Conservation (phyloP, 2,888 invertebrate genomes). For the Hylaea fasciaria region DNA sequence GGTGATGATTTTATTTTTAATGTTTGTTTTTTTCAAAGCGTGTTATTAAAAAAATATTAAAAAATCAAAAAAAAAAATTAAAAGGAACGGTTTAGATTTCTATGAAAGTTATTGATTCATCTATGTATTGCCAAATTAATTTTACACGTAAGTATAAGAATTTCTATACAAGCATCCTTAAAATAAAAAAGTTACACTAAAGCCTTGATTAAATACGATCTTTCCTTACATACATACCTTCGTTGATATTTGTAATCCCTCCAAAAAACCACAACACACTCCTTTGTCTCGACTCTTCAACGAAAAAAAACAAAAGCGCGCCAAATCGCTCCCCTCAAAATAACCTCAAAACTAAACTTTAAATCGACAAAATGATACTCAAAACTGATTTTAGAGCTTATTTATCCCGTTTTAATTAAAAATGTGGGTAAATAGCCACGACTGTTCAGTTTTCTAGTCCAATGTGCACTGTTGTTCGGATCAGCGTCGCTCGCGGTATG, state of each 20-base stretch:
- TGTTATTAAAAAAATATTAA: too few relatives aligned
- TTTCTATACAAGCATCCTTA: too few relatives aligned
- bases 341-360: slow-evolving; percentile 46
- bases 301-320: slow-evolving; percentile 35
- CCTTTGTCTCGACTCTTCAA: slow-evolving; percentile 42
- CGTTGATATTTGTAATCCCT: slow-evolving; percentile 46
- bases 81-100: too few relatives aligned
- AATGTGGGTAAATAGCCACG: slow-evolving; percentile 50
- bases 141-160: too few relatives aligned
- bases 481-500: slow-evolving; percentile 49
- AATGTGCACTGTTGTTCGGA: slow-evolving; percentile 63
- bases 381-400: slow-evolving; percentile 17
- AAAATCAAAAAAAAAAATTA: too few relatives aligned
- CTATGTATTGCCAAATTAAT: too few relatives aligned
- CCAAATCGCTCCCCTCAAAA: slow-evolving; percentile 48
- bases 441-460: slow-evolving; percentile 60
- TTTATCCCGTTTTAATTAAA: slow-evolving; percentile 37
- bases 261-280: slow-evolving; percentile 44
- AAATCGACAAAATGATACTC: slow-evolving; percentile 24
- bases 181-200: too few relatives aligned
- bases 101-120: too few relatives aligned
- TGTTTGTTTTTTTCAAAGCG: too few relatives aligned
- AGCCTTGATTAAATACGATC: not conserved
- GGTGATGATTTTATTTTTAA: too few relatives aligned
- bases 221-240: slow-evolving; percentile 51